Base-by-base conservation (phyloP, 2,888 invertebrate genomes). In the Bombylius discolor region DNA sequence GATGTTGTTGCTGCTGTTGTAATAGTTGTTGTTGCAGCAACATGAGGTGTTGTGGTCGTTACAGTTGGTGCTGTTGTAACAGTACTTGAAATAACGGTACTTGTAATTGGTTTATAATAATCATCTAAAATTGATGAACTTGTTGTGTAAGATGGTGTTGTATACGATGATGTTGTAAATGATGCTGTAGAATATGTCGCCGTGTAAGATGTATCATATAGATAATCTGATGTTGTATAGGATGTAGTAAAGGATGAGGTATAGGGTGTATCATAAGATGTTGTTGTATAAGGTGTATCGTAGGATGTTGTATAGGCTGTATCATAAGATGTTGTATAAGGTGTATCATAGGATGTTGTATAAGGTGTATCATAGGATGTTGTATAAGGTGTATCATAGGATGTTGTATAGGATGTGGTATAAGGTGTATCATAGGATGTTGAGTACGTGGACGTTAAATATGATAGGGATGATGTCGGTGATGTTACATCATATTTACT, bases 11-110 rank as follows among this genome's bases (percentile, higher is more conserved):
- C 52, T 31, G 47, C 47, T 65, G 66, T 33, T 64, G 67, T 44
- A 64, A 62, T 56, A 64, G 67, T 3, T 66, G 66, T 52, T 64
- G 67, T 47, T 64, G 65, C 49, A 63, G 52, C 13, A 34, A 52
- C 48, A 7, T 55, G 36, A 5, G 55, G 32, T 39, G 14, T 14
- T 5, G 14, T 47, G 8, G 39, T 42, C 12, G 39, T 42, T 42
- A 11, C 11, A n/a, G 54, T 50, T 58, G 57, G 52, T 53, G 53
- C 44, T 59, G 56, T 53, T 58, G 58, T 52, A 34, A 56, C 54
- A 36, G 51, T 44, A 54, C 55, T 55, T 53, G 59, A 55, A 47
- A 31, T 56, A 58, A 54, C 55, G 58, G 51, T 50, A 52, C 50
- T 46, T 2, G 48, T 48, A 12, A 23, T 23, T 11, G 39, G 39